A percentile compares a stretch with the other conserved stretches of the same genome.
These are phyloP conservation scores for Microctenopoma lineatum DNA, from an alignment of 2,797 vertebrate genomes.

Conservation along the genomic window DNA sequence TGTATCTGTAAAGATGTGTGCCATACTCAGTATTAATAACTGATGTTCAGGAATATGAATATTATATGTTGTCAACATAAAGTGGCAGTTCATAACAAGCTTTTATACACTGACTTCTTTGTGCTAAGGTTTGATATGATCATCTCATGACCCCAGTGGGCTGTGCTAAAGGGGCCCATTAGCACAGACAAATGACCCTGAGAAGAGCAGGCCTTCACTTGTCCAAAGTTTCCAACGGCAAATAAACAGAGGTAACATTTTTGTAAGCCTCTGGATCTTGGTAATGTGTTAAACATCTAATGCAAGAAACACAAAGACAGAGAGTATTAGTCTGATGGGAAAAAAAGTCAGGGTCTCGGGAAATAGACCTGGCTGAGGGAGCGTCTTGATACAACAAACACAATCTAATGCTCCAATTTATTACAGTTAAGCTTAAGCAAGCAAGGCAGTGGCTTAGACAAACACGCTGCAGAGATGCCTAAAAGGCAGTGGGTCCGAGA, in stretches of 20 bases:
- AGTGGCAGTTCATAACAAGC: constrained; percentile 40
- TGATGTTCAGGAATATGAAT: constrained; percentile 7
- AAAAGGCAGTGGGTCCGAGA: constrained; percentile 47
- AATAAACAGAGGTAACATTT: constrained; percentile 24
- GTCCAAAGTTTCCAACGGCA: constrained; percentile 21
- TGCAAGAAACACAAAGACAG: constrained; percentile 19
- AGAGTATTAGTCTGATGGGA: constrained; percentile 33
- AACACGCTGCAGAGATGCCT: constrained; percentile 36
- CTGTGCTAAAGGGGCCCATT: constrained; percentile 14
- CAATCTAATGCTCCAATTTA: constrained; percentile 54
- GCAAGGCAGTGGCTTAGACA: constrained; percentile 60
- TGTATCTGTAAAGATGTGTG: constrained; percentile 17
- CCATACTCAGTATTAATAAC: background rate
- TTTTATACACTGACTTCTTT: constrained; percentile 50
- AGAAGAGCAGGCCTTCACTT: constrained; percentile 12
- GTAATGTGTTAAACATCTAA: constrained; percentile 22
- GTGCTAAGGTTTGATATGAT: constrained; percentile 14
- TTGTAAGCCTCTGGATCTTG: constrained; percentile 8
- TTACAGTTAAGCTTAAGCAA: constrained; percentile 73
- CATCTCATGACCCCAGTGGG: constrained; percentile 38
- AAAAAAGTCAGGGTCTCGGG: constrained; percentile 53
- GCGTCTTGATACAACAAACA: constrained; percentile 75
- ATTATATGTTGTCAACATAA: constrained; percentile 41
- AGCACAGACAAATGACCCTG: constrained; percentile 33
- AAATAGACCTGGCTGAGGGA: constrained; percentile 62